Base-by-base conservation (phyloP, 2,113 vertebrate genomes). In the Thamnaconus septentrionalis region DNA sequence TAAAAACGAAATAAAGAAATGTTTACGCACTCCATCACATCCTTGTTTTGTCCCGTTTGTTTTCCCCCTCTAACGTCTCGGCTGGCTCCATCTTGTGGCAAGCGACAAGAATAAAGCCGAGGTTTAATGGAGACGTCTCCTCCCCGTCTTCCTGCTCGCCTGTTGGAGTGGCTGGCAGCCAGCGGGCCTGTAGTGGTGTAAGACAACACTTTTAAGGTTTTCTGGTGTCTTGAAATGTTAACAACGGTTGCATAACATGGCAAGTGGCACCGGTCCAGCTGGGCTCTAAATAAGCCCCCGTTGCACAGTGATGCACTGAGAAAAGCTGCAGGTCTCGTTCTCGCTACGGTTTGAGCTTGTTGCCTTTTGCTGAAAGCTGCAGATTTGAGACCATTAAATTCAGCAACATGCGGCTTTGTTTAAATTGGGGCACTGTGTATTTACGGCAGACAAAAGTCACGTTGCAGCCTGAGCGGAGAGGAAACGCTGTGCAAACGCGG, bases 81-180 rank as follows among this genome's bases (percentile, higher is more conserved):
- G 47, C 52, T 79, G 68, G 83, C 84, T 74, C 85, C 86, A 84
- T 82, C 86, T 89, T 74, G 85, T 88, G 85, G 87, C 9, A 31
- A 82, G 59, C 41, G 40, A 39, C 0, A 42, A 65, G 59, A 71
- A 67, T 51, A 45, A 54, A 61, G n/a, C 48, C 44, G 45, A 46
- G 46, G 62, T 64, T 39, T 8, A 3, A 31, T 31, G 5, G 53
- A 31, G 47, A 45, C 62, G 43, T 59, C 44, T 48, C 59, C 42
- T 56, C 51, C 5, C 50, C 7, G 11, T n/a, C 54, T 52, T 69
- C 71, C 60, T 59, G 56, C 74, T 80, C 76, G 78, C 57, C 81
- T 79, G 63, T 81, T 80, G 5, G 11, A 72, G 45, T 76, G 76
- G 58, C 62, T 8, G 10, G 50, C 41, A 4, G 69, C 79, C 72